Evolutionary conservation across 2,888 invertebrate species (phyloP).

Genomic region (Melolontha melolontha): DNA sequence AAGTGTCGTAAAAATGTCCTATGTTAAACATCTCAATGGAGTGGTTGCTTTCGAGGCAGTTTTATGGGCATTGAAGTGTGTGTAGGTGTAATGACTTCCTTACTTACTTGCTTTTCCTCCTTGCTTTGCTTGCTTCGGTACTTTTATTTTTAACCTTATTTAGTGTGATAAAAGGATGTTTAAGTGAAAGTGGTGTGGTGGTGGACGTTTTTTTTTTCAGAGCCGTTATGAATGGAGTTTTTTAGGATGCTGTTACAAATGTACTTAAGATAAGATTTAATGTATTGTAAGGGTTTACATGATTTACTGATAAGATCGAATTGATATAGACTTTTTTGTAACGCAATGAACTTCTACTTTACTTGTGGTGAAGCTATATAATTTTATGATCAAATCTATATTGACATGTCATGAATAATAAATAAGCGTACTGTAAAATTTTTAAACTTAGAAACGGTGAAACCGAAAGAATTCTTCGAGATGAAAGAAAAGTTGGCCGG

Average conservation of each 20-base stretch:
- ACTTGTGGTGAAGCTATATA: too few species aligned
- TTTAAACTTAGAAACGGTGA: too few species aligned
- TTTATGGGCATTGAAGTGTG: slow-evolving; percentile 29
- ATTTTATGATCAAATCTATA: too few species aligned
- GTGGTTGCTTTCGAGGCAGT: slow-evolving; percentile 21
- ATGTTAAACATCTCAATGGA: slow-evolving; percentile 34
- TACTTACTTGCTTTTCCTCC: slow-evolving; percentile 10
- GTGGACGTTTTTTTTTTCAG: slow-evolving; percentile 10
- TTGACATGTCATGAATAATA: too few species aligned
- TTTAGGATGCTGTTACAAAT: background rate
- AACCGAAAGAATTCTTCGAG: too few species aligned
- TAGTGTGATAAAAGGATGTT: slow-evolving; percentile 21
- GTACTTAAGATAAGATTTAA: too few species aligned
- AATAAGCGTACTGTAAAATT: too few species aligned
- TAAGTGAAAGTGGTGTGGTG: slow-evolving; percentile 17
- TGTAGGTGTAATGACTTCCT: slow-evolving; percentile 34
- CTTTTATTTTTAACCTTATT: slow-evolving; percentile 27
- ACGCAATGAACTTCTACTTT: too few species aligned
- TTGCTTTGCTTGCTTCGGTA: slow-evolving; percentile 7
- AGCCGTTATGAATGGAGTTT: background rate
- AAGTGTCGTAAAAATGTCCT: slow-evolving; percentile 29
- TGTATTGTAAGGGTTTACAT: too few species aligned
- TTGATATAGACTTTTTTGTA: too few species aligned
- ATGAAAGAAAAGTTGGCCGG: too few species aligned
- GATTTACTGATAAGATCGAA: too few species aligned